A percentile compares a stretch with the other conserved stretches of the same genome.
These are phyloP conservation scores for Plectrocnemia conspersa DNA, from an alignment of 1,140 invertebrate species.

Conservation along the genomic window DNA sequence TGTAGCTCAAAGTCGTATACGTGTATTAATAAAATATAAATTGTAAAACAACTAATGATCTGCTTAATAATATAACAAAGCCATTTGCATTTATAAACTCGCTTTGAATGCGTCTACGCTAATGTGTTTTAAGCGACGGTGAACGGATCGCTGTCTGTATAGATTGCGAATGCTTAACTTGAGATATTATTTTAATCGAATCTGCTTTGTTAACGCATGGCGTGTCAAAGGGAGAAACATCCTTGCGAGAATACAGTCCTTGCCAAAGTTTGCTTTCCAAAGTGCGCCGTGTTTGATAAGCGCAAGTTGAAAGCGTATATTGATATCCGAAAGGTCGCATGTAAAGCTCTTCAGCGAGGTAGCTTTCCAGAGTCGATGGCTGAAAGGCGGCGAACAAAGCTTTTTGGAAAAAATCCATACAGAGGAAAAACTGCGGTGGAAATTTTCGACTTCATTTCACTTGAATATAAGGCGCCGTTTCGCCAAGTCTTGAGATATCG, in stretches of 20 bases:
- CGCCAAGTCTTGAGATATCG: too few species aligned
- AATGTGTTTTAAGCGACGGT: neutral
- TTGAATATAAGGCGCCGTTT: too few species aligned
- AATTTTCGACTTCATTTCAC: too few species aligned
- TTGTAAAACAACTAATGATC: too few species aligned
- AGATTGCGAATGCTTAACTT: constrained; percentile 7
- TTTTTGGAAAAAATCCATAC: too few species aligned
- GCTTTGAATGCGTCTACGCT: too few species aligned
- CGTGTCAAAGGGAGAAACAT: constrained; percentile 15
- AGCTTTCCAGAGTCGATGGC: neutral
- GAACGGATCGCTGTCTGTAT: neutral
- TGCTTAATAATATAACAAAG: too few species aligned
- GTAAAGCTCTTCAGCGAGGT: neutral
- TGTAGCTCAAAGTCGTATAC: too few species aligned
- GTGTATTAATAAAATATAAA: too few species aligned
- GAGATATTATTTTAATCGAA: constrained; percentile 27
- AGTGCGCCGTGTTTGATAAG: constrained; percentile 4
- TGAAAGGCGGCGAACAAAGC: neutral
- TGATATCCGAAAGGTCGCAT: neutral
- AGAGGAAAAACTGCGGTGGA: too few species aligned
- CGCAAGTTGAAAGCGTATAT: constrained; percentile 2
- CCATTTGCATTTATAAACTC: too few species aligned
- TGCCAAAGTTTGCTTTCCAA: constrained; percentile 2
- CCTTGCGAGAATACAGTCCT: neutral
- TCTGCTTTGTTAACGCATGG: constrained; percentile 26